Conservation (phyloP, 2,888 invertebrate species). For the Aethes cnicana region DNA sequence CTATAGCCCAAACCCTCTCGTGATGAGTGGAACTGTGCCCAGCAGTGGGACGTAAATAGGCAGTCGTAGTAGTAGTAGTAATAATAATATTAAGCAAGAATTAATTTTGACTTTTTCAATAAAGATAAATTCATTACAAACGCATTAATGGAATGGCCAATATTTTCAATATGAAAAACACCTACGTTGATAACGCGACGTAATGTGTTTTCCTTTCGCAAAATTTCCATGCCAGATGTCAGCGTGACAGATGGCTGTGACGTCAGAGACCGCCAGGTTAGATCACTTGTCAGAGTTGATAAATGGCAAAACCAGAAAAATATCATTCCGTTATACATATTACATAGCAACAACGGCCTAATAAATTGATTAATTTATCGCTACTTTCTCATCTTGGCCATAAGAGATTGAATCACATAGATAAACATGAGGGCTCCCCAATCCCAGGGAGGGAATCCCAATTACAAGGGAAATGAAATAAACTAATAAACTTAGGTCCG, state of each 20-base stretch:
- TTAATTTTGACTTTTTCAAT: too few species aligned
- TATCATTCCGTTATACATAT: constrained; percentile 1
- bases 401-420: constrained; percentile 21
- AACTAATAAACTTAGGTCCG: constrained; percentile 1
- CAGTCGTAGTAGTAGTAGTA: too few species aligned
- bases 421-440: constrained; percentile 8
- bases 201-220: background rate
- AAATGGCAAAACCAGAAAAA: constrained; percentile 1
- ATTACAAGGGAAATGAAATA: background rate
- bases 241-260: constrained; percentile 21
- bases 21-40: too few species aligned
- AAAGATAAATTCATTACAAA: too few species aligned
- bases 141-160: too few species aligned
- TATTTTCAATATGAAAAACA: background rate
- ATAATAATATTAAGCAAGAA: too few species aligned
- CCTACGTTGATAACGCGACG: constrained; percentile 1
- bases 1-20: too few species aligned
- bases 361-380: background rate
- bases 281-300: constrained; percentile 8
- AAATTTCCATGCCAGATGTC: constrained; percentile 14
- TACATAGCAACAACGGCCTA: background rate
- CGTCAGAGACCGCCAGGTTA: constrained; percentile 13
- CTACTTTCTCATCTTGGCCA: background rate
- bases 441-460: background rate
- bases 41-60: too few species aligned